phyloP scores from a whole-genome alignment of 2,888 invertebrate species.

The Girardia tigrina region DNA sequence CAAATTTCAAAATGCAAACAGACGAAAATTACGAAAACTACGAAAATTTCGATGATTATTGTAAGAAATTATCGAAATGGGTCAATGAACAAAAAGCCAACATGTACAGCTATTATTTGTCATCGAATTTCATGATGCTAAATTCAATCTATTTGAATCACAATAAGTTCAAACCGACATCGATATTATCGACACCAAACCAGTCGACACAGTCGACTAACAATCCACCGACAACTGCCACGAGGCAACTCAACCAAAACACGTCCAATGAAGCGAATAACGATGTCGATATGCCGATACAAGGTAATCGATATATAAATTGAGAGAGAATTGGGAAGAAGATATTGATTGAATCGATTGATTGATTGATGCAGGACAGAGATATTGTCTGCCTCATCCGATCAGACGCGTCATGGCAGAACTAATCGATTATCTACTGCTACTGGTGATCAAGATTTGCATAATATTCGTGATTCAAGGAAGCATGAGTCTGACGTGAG shows the following conservation, averaged over 20 bases:
- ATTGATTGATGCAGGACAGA: constrained; percentile 14
- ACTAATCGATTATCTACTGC: constrained; percentile 30
- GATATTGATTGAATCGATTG: neutral
- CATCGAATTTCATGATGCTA: constrained; percentile 14
- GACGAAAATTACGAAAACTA: constrained; percentile 16
- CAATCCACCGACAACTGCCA: neutral
- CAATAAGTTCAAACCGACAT: neutral
- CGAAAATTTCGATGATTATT: constrained; percentile 10
- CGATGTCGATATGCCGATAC: constrained; percentile 29
- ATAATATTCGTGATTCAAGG: constrained; percentile 16
- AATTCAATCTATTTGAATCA: constrained; percentile 1
- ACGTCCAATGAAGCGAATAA: neutral
- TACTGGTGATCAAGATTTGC: constrained; percentile 25
- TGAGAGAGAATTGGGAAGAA: neutral
- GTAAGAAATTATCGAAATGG: neutral
- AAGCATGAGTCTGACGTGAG: too few species aligned
- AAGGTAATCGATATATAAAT: neutral
- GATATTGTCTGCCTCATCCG: constrained; percentile 28
- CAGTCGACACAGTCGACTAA: neutral
- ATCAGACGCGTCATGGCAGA: constrained; percentile 25
- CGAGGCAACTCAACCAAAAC: neutral
- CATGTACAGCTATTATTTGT: constrained; percentile 5
- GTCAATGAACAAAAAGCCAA: neutral
- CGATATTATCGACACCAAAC: neutral
- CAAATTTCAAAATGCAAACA: constrained; percentile 1